Evolutionary conservation across 2,888 invertebrate genomes (phyloP), one percentile per base, ranked within the genome.

Genomic region (Dryomyza anilis): DNA sequence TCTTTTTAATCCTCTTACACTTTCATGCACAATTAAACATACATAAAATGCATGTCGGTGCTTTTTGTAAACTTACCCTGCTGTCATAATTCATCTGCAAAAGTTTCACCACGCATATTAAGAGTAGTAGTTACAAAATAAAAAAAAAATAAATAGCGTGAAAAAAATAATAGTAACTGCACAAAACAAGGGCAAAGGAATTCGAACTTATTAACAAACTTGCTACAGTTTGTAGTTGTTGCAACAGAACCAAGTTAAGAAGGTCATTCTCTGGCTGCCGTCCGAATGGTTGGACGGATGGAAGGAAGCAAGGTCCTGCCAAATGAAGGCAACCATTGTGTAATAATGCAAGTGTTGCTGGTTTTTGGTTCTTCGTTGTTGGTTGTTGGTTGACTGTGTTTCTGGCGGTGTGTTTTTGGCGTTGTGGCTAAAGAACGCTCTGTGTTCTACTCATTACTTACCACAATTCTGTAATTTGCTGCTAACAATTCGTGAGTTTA

Each of bases 401-500:
- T n/a, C n/a, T n/a, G n/a, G n/a, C n/a, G n/a, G n/a, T n/a, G n/a
- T n/a, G n/a, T n/a, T n/a, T n/a, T n/a, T n/a, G n/a, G n/a, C n/a
- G n/a, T n/a, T n/a, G n/a, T n/a, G n/a, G n/a, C n/a, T 21, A 3
- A 3, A 23, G 55, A 7, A 16, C 6, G 10, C 21, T 55, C 33
- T 14, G 19, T 39, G 56, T n/a, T n/a, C n/a, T n/a, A n/a, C 27
- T 60, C 52, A 50, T 60, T 60, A 60, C 27, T 60, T 52, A 39
- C 60, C 60, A 60, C 60, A 52, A 50, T 46, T 46, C 59, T 52
- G 50, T 52, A 33, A 60, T 52, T 60, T 52, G 23, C 60, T 23
- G 50, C 39, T 39, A 23, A 50, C 50, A 33, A 23, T 36, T 48
- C 50, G 27, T 52, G 36, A 60, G 50, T 76, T 76, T 76, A 78